These are phyloP conservation scores for Montifringilla adamsi DNA, from an alignment of 2,113 vertebrate genomes.

Conservation along the genomic window DNA sequence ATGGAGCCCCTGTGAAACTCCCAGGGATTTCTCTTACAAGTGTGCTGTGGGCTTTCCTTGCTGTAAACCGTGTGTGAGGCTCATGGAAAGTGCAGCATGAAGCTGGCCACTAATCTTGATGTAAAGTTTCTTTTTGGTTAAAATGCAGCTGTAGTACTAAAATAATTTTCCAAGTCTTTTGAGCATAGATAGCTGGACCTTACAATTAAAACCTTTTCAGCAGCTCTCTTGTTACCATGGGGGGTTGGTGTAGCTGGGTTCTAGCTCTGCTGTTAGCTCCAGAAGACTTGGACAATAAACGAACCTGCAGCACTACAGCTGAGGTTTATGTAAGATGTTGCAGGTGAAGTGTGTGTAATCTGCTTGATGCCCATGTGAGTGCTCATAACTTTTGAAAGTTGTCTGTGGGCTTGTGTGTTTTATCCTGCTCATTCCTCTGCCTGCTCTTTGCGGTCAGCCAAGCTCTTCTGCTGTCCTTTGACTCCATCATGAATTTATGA, in stretches of 20 bases:
- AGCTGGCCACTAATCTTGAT: background rate
- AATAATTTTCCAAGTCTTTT: background rate
- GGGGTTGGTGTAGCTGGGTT: background rate
- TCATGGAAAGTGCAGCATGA: background rate
- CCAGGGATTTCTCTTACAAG: background rate
- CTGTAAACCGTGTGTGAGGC: accelerated
- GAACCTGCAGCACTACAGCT: background rate
- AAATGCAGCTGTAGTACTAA: background rate
- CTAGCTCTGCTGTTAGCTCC: background rate
- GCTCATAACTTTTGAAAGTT: background rate
- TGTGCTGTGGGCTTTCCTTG: background rate
- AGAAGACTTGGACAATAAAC: background rate
- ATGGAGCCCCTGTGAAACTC: background rate
- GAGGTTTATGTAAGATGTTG: background rate
- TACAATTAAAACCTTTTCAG: background rate
- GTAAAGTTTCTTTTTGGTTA: background rate
- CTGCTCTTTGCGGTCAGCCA: background rate
- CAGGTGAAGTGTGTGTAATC: background rate
- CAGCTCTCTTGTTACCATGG: background rate
- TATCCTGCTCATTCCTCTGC: background rate
- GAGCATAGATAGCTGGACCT: background rate
- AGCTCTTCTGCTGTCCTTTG: background rate
- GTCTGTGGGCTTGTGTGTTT: background rate
- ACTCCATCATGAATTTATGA: accelerated
- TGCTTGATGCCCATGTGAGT: too few species aligned